A percentile compares a stretch with the other conserved stretches of the same genome.
phyloP scores from a whole-genome alignment of 2,797 vertebrate species.

The Naso thynnoides region DNA sequence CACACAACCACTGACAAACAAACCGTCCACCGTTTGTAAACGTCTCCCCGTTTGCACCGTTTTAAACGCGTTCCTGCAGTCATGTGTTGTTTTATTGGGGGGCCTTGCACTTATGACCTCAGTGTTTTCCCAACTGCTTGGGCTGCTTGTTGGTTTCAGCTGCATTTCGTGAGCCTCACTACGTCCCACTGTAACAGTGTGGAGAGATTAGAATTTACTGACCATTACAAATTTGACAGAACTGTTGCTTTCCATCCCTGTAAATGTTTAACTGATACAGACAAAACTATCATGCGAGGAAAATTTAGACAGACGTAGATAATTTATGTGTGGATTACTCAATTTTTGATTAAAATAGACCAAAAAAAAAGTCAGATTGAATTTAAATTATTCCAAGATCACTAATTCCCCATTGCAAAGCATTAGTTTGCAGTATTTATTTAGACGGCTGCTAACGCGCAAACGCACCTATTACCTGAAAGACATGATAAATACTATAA shows the following conservation, averaged over 20 bases:
- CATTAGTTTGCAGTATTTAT: slow-evolving; percentile 2
- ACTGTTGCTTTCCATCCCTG: slow-evolving; percentile 22
- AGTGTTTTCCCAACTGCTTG: slow-evolving; percentile 66
- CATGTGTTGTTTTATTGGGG: slow-evolving; percentile 61
- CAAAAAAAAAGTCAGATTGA: slow-evolving; percentile 24
- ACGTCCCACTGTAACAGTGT: slow-evolving; percentile 24
- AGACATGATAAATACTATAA: slow-evolving; percentile 31
- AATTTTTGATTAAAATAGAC: slow-evolving; percentile 23
- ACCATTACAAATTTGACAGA: slow-evolving; percentile 46
- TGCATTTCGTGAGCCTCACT: slow-evolving; percentile 25
- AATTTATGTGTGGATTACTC: slow-evolving; percentile 26
- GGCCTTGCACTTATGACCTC: slow-evolving; percentile 74
- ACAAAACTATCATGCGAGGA: slow-evolving; percentile 19
- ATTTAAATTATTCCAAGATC: slow-evolving; percentile 19
- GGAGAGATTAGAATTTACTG: slow-evolving; percentile 37
- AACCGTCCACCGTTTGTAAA: slow-evolving; percentile 17
- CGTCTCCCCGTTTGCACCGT: slow-evolving; percentile 29
- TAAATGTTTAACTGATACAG: slow-evolving; percentile 43
- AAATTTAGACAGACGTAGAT: slow-evolving; percentile 4
- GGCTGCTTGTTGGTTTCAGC: slow-evolving; percentile 56
- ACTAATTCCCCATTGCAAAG: slow-evolving; percentile 38
- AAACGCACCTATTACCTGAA: slow-evolving; percentile 34
- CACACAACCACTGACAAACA: slow-evolving; percentile 61
- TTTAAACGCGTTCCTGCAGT: slow-evolving; percentile 40
- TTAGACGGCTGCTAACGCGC: slow-evolving; percentile 24